Conservation (phyloP, 2,888 invertebrate genomes). For the Galerucella pusilla region DNA sequence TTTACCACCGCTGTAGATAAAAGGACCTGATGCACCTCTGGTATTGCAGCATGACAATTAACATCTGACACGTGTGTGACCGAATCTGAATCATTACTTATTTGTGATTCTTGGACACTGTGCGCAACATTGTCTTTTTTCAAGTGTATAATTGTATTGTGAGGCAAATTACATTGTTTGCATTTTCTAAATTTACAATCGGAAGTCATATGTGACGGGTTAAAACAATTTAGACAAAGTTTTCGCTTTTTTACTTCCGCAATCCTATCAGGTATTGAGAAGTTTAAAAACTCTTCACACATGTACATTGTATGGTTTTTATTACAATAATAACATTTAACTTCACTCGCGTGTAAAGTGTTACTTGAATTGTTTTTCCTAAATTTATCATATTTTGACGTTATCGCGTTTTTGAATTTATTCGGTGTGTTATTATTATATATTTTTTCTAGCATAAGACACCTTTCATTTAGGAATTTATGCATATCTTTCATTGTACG, state of each 20-base stretch:
- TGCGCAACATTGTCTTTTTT: too few relatives aligned
- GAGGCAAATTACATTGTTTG: too few relatives aligned
- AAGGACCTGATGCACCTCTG: conserved; percentile 21
- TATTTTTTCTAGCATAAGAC: conserved; percentile 32
- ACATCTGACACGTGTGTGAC: too few relatives aligned
- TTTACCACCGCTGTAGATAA: conserved; percentile 21
- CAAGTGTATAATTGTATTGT: too few relatives aligned
- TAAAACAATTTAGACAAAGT: conserved; percentile 33
- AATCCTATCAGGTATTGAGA: conserved; percentile 25
- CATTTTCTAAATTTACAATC: too few relatives aligned
- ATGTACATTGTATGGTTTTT: conserved; percentile 19
- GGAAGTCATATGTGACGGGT: conserved; percentile 10
- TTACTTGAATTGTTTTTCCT: conserved; percentile 8
- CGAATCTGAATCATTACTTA: too few relatives aligned
- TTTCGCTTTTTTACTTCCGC: conserved; percentile 27
- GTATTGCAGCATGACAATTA: neutral
- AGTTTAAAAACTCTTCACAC: conserved; percentile 30
- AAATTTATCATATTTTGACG: neutral
- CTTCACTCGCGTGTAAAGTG: neutral
- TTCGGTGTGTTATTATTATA: conserved; percentile 11
- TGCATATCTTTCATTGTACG: conserved; percentile 33
- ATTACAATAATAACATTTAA: conserved; percentile 29
- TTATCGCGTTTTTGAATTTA: conserved; percentile 19
- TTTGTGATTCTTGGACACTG: too few relatives aligned
- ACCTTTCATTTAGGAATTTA: conserved; percentile 29